Evolutionary conservation across 2,797 vertebrate species (phyloP), one percentile per base, ranked within the genome.

Genomic region (Clarias platycephalus): DNA sequence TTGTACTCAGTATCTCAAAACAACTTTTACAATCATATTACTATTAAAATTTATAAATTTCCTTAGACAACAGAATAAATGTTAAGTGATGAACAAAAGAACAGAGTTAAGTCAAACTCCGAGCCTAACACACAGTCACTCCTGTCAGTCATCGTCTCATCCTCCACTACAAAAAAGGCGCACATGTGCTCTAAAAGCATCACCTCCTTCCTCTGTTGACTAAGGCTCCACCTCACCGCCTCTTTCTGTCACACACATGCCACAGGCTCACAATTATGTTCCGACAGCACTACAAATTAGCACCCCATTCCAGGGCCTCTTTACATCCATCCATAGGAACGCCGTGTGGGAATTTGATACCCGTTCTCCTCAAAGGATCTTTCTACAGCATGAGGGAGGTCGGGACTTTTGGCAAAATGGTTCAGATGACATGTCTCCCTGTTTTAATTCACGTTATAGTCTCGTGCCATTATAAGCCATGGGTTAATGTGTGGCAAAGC

Each of bases 281-380:
- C 82, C 68, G 84, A 87, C 86, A 87, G 84, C 86, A 84, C 62
- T 81, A 87, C 84, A 89, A 88, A 89, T 89, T 84, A 86, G 84
- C 77, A 63, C 70, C 28, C 62, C 62, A 80, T 87, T 63, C 74
- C 49, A 68, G 84, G 67, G 72, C 37, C 86, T 82, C 66, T 83
- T 84, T 84, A 84, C 26, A 13, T 55, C 67, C 4, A 84, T 60
- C 72, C 79, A 49, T 37, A 85, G 76, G 84, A 81, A 75, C 31
- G 24, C 28, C 0, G 37, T 40, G 63, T 37, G 53, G 74, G 28
- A 85, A 82, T 82, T 26, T 55, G 71, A 82, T 78, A 82, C n/a
- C 24, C n/a, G 49, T 67, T 34, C 68, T 81, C 62, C 70, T 75
- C 79, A 75, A 74, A 44, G 57, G 9, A 62, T 31, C 13, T 66